Evolutionary conservation across 2,888 invertebrate genomes (phyloP).

Genomic region (Hylaea fasciaria): DNA sequence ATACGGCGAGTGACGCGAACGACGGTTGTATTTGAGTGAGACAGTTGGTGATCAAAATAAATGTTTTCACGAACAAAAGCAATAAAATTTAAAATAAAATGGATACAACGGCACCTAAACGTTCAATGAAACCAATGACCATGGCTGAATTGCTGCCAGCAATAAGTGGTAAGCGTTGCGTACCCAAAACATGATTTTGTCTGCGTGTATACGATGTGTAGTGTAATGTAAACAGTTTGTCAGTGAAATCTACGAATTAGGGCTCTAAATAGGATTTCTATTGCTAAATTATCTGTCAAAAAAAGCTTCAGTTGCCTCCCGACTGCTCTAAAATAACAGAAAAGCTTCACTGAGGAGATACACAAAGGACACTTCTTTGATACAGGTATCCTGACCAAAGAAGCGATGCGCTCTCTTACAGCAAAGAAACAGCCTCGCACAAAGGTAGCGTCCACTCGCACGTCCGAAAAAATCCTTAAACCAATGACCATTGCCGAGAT

Average conservation of each 20-base stretch:
- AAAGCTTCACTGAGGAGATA: too few relatives aligned
- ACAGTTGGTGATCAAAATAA: too few relatives aligned
- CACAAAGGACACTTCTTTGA: too few relatives aligned
- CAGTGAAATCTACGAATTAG: too few relatives aligned
- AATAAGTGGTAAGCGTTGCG: slow-evolving; percentile 56
- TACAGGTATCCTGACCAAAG: slow-evolving; percentile 64
- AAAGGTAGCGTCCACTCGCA: slow-evolving; percentile 53
- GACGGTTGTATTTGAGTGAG: too few relatives aligned
- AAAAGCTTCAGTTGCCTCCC: too few relatives aligned
- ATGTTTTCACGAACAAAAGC: not conserved
- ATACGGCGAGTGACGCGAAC: too few relatives aligned
- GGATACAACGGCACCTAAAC: slow-evolving; percentile 56
- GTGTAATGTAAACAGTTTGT: too few relatives aligned
- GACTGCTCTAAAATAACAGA: too few relatives aligned
- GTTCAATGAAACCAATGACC: slow-evolving; percentile 67
- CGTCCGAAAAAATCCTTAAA: slow-evolving; percentile 59
- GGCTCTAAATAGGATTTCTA: too few relatives aligned
- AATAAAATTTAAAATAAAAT: slow-evolving; percentile 40
- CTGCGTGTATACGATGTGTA: not conserved
- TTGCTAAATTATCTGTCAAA: too few relatives aligned
- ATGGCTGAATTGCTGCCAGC: slow-evolving; percentile 69
- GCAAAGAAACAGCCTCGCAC: slow-evolving; percentile 60
- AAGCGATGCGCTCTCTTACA: slow-evolving; percentile 57
- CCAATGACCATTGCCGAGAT: slow-evolving; percentile 72
- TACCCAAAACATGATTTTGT: not conserved